Conservation (phyloP, 2,888 invertebrate genomes). For the Protophormia terraenovae region DNA sequence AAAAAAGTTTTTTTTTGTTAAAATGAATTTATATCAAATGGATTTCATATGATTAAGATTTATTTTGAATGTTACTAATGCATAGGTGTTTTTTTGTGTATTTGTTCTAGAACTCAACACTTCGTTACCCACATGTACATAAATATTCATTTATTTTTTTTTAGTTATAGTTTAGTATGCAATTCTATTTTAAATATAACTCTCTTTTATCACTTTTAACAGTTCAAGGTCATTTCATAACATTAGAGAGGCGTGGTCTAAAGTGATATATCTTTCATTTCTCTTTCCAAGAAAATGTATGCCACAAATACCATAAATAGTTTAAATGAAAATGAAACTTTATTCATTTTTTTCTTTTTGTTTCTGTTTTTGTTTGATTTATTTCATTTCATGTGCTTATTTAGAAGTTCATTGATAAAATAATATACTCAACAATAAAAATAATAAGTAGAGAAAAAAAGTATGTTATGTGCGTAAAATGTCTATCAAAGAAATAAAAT, state of each 20-base stretch:
- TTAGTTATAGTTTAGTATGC: no score
- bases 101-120: background rate
- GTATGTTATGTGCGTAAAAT: slow-evolving; percentile 36
- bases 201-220: background rate
- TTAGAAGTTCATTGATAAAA: slow-evolving; percentile 55
- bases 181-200: background rate
- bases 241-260: background rate
- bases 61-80: no score
- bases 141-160: no score
- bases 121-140: no score
- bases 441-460: slow-evolving; percentile 5
- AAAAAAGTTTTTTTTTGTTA: no score
- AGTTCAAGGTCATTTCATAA: background rate
- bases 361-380: slow-evolving; percentile 37
- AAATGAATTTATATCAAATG: no score
- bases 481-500: slow-evolving; percentile 32
- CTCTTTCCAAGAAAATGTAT: slow-evolving; percentile 42
- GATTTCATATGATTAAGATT: no score
- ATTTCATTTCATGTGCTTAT: slow-evolving; percentile 11
- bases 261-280: slow-evolving; percentile 20
- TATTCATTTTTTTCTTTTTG: background rate
- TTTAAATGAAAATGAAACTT: slow-evolving; percentile 63
- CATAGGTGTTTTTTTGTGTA: no score
- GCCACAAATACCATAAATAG: slow-evolving; percentile 60
- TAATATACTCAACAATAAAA: no score